These are phyloP conservation scores for Oxygymnocypris stewartii DNA, from an alignment of 2,113 vertebrate species.

Conservation along the genomic window DNA sequence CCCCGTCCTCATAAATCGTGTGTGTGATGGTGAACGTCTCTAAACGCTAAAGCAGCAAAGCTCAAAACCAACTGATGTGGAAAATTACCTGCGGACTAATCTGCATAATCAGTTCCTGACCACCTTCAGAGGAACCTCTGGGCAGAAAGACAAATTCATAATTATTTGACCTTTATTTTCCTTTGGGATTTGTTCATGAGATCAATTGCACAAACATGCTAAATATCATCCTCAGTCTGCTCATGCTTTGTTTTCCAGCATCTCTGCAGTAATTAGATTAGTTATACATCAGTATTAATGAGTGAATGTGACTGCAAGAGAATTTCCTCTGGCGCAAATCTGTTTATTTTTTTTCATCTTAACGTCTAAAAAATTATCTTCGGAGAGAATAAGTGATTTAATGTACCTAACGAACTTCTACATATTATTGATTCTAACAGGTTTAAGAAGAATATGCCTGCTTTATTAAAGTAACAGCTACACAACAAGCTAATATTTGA, in stretches of 20 bases:
- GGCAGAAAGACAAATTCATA: neutral
- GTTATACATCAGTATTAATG: neutral
- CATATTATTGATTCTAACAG: neutral
- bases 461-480: neutral
- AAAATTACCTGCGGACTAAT: neutral
- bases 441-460: neutral
- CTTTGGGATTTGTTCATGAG: neutral
- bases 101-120: constrained; percentile 20
- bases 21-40: neutral
- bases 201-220: neutral
- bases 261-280: neutral
- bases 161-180: neutral
- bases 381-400: neutral
- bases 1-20: neutral
- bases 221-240: neutral
- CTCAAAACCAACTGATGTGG: constrained; percentile 6
- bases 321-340: neutral
- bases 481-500: neutral
- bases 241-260: neutral
- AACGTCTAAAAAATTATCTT: neutral
- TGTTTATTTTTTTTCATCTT: neutral
- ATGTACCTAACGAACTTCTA: neutral
- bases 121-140: neutral
- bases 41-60: neutral
- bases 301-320: neutral